These are phyloP conservation scores for Petrocephalus sullivani DNA, from an alignment of 2,797 vertebrate genomes.

Conservation along the genomic window DNA sequence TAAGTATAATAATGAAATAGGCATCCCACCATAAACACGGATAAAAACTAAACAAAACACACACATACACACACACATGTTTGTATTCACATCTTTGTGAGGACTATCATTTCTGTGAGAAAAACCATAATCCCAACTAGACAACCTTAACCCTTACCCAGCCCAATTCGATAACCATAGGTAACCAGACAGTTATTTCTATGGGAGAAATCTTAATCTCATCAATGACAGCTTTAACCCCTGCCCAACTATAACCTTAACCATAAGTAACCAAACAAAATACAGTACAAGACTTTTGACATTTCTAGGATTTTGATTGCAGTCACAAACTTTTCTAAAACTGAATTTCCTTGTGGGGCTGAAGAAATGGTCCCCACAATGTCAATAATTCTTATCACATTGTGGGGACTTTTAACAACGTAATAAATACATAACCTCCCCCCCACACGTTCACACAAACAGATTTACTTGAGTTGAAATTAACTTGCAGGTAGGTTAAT, in stretches of 20 bases:
- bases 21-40: neutral
- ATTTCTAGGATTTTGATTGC: neutral
- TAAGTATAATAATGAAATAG: constrained; percentile 11
- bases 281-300: neutral
- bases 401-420: neutral
- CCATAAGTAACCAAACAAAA: no score
- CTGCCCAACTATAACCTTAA: no score
- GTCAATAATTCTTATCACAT: neutral
- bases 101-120: neutral
- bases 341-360: neutral
- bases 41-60: neutral
- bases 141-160: neutral
- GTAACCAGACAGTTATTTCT: neutral
- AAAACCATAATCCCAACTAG: neutral
- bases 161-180: neutral
- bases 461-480: neutral
- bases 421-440: no score
- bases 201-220: no score
- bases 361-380: neutral
- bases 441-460: neutral
- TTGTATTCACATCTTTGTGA: neutral
- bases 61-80: neutral
- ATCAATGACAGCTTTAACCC: no score
- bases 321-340: neutral
- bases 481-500: constrained; percentile 1